phyloP scores from a whole-genome alignment of 2,797 vertebrate genomes.

The Threskiornis aethiopicus region DNA sequence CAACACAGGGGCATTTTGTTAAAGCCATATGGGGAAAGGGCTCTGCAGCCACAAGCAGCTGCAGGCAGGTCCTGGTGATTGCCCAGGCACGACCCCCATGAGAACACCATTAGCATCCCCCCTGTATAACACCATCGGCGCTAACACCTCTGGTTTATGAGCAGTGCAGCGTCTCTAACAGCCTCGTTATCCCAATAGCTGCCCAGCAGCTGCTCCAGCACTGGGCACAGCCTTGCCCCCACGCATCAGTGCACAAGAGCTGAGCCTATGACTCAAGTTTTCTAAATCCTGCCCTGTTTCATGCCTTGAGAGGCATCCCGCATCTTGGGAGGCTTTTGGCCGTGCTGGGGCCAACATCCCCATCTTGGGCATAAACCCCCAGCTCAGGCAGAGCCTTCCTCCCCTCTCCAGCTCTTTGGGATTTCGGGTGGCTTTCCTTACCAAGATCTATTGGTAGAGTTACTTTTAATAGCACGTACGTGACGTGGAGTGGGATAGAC shows the following conservation, averaged over 20 bases:
- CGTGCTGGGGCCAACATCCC: no score
- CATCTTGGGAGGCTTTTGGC: neutral
- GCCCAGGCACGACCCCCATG: accelerated
- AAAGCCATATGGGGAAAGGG: neutral
- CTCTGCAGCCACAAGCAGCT: neutral
- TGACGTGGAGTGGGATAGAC: constrained; percentile 8
- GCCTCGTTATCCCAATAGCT: neutral
- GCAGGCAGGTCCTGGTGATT: neutral
- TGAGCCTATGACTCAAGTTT: neutral
- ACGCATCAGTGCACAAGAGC: accelerated
- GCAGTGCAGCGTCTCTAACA: neutral
- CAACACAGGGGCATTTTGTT: accelerated
- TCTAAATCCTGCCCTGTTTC: neutral
- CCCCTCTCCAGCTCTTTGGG: neutral
- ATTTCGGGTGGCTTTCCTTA: constrained; percentile 10
- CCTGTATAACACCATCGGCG: accelerated
- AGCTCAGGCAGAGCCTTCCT: neutral
- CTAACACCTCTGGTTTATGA: accelerated
- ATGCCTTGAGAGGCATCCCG: neutral
- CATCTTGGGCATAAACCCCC: neutral
- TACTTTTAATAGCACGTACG: neutral
- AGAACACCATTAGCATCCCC: neutral
- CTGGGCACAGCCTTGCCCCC: neutral
- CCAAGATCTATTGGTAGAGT: neutral
- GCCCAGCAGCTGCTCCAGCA: accelerated